Base-by-base conservation (phyloP, 2,888 invertebrate species). In the Microctonus hyperodae region DNA sequence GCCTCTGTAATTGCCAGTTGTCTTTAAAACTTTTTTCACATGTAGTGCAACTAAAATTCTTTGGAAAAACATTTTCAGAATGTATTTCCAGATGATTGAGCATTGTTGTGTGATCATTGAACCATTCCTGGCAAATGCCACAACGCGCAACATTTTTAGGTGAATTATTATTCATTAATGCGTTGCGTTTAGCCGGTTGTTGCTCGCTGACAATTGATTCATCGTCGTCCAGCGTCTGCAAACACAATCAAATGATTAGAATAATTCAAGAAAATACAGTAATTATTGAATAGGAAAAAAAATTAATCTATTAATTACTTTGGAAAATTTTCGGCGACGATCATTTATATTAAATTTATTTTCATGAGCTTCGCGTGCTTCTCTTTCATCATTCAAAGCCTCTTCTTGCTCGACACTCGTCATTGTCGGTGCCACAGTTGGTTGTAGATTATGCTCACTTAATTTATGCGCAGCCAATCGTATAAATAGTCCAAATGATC, bases 1-100 rank as follows among this genome's bases (percentile, higher is more conserved):
- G 81, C 68, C 80, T 76, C 4, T 74, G 73, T 53, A 81, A 64
- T 66, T 79, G 80, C 76, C 80, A 80, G 22, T 79, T 80, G 64
- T 81, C 80, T 48, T 77, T 80, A 40, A 81, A 81, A 6, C 75
- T 76, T 66, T 81, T 81, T 62, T 75, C 79, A 70, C 81, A 81
- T 13, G 75, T 61, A 20, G 72, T 69, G 66, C 81, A 81, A 40
- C 55, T 70, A 25, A 77, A 81, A 57, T 64, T 80, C 60, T 80
- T 79, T 33, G 72, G 71, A 11, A 72, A 70, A 20, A 75, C 73
- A 61, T 72, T 77, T 13, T 80, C 79, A 3, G 81, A 77, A 65
- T 80, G 81, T 22, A 79, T 80, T 62, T 78, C 76, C 33, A 80
- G 70, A 70, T 81, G 81, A 44, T 73, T 74, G 60, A 81, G 69